A percentile compares a stretch with the other conserved stretches of the same genome.
Evolutionary conservation across 2,113 vertebrate species (phyloP).

Genomic region (Tragelaphus strepsiceros): DNA sequence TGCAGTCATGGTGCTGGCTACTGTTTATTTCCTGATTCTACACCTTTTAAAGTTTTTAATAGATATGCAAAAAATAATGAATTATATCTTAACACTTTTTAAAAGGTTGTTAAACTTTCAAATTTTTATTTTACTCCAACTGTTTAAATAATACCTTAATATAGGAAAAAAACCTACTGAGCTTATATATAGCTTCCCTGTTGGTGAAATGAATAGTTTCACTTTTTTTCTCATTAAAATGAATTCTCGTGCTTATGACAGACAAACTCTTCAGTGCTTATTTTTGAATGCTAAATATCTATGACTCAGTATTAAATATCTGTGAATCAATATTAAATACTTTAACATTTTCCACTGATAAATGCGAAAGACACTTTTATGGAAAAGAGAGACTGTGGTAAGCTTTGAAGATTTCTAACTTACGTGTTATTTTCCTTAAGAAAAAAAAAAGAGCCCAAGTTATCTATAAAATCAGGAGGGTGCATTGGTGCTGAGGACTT

Average conservation of each 20-base stretch:
- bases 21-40: not conserved
- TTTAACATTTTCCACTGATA: not conserved
- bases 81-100: not conserved
- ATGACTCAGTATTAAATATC: not conserved
- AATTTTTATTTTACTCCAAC: not conserved
- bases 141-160: not conserved
- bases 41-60: not conserved
- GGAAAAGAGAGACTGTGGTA: not conserved
- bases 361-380: not conserved
- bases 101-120: constrained; percentile 2
- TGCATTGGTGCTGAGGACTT: not conserved
- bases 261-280: not conserved
- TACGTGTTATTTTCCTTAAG: not conserved
- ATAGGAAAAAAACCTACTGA: not conserved
- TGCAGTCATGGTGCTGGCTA: not conserved
- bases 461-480: not conserved
- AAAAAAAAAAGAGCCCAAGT: not conserved
- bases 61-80: not conserved
- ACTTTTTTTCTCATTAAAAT: constrained; percentile 6
- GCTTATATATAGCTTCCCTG: not conserved
- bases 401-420: constrained; percentile 7
- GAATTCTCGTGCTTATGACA: not conserved
- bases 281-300: not conserved
- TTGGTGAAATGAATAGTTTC: constrained; percentile 13
- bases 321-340: not conserved